Percentiles rank a stretch among this genome's conserved stretches.
These are phyloP conservation scores for Vanessa tameamea DNA, from an alignment of 1,140 invertebrate species.

Conservation along the genomic window DNA sequence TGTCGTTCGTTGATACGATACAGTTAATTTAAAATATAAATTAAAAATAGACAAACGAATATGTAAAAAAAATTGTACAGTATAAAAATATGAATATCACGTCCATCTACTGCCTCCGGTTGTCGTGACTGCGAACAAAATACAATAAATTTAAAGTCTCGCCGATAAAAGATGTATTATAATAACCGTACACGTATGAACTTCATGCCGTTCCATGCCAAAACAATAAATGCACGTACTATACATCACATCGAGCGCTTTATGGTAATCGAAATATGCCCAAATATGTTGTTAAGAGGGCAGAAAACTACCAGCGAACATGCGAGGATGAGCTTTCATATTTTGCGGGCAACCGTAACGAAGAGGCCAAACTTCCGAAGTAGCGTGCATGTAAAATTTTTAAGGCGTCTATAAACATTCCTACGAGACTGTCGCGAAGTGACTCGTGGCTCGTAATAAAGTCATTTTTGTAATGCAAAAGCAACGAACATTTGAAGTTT, in stretches of 20 bases:
- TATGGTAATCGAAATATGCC: constrained; percentile 81
- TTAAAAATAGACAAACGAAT: neutral
- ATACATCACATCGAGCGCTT: constrained; percentile 76
- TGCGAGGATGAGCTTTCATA: constrained; percentile 78
- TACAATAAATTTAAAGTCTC: constrained; percentile 35
- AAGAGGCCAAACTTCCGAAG: constrained; percentile 66
- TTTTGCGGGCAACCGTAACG: constrained; percentile 70
- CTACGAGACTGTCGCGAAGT: constrained; percentile 54
- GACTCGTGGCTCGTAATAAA: constrained; percentile 58
- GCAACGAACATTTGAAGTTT: constrained; percentile 38
- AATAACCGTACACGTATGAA: constrained; percentile 39
- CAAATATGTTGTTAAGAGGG: constrained; percentile 79
- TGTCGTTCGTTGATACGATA: neutral
- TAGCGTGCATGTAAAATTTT: constrained; percentile 71
- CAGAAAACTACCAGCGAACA: constrained; percentile 74
- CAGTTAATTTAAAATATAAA: constrained; percentile 2
- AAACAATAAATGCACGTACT: constrained; percentile 68
- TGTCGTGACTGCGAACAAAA: constrained; percentile 35
- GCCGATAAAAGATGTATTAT: constrained; percentile 38
- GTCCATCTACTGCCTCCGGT: constrained; percentile 26
- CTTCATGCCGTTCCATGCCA: constrained; percentile 40
- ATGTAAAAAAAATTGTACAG: neutral
- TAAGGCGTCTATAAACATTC: constrained; percentile 72
- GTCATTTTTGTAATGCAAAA: constrained; percentile 63
- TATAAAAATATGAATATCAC: constrained; percentile 8